Percentiles rank a stretch among this genome's conserved stretches.
Conservation (phyloP, 2,113 vertebrate genomes). For the Hippocampus zosterae region DNA sequence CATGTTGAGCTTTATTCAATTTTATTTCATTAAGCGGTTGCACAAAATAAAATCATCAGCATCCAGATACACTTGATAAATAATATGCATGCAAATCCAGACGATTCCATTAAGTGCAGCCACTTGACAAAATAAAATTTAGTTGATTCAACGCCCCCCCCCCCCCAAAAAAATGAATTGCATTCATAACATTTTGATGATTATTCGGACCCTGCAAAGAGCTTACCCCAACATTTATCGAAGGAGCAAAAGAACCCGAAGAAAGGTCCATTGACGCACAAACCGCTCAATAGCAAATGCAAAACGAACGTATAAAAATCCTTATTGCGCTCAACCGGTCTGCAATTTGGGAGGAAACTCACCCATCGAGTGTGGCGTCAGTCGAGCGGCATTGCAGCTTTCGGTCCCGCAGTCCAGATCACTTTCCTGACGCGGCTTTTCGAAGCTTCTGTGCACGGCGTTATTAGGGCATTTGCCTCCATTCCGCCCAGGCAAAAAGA, state of each 20-base stretch:
- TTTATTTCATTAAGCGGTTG: too few species aligned
- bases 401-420: conserved; percentile 24
- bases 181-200: too few species aligned
- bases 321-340: neutral
- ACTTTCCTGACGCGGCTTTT: conserved; percentile 54
- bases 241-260: neutral
- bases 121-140: too few species aligned
- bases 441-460: conserved; percentile 35
- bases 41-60: too few species aligned
- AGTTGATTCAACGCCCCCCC: too few species aligned
- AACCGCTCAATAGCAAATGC: neutral
- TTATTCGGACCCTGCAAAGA: neutral
- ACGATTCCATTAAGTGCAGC: too few species aligned
- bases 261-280: neutral
- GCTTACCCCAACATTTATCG: neutral
- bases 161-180: too few species aligned
- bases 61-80: too few species aligned
- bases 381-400: conserved; percentile 37
- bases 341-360: conserved; percentile 5
- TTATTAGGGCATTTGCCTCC: conserved; percentile 42
- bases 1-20: too few species aligned
- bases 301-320: neutral
- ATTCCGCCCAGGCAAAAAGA: conserved; percentile 35
- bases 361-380: conserved; percentile 56
- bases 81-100: too few species aligned